phyloP scores from a whole-genome alignment of 2,113 vertebrate species.

The Merops nubicus region DNA sequence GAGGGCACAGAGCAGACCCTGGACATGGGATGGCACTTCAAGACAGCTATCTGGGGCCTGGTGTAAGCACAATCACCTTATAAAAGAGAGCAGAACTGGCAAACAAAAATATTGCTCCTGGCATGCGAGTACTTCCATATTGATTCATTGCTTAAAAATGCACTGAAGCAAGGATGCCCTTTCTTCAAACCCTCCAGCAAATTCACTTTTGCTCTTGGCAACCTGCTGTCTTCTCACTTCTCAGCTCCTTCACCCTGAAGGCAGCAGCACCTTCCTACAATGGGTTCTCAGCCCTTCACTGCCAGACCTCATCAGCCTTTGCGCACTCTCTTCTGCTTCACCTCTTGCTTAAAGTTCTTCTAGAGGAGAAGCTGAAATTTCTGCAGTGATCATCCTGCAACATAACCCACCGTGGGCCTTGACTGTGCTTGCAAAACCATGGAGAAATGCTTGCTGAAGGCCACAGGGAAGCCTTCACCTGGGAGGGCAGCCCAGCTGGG shows the following conservation, averaged over 20 bases:
- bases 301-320: background rate
- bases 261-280: background rate
- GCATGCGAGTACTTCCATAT: background rate
- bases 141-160: slow-evolving; percentile 12
- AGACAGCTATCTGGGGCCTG: background rate
- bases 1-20: background rate
- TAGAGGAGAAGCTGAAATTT: background rate
- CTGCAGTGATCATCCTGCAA: background rate
- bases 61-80: background rate
- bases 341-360: background rate
- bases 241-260: background rate
- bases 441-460: background rate
- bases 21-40: background rate
- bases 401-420: background rate
- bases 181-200: slow-evolving; percentile 12
- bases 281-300: background rate
- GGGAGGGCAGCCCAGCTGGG: accelerated
- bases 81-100: background rate
- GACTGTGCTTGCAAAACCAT: background rate
- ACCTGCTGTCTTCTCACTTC: background rate
- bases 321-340: background rate
- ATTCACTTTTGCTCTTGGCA: background rate
- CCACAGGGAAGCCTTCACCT: background rate
- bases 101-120: slow-evolving; percentile 18
- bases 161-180: background rate